phyloP scores from a whole-genome alignment of 2,888 invertebrate genomes.

The Phorcus lineatus region DNA sequence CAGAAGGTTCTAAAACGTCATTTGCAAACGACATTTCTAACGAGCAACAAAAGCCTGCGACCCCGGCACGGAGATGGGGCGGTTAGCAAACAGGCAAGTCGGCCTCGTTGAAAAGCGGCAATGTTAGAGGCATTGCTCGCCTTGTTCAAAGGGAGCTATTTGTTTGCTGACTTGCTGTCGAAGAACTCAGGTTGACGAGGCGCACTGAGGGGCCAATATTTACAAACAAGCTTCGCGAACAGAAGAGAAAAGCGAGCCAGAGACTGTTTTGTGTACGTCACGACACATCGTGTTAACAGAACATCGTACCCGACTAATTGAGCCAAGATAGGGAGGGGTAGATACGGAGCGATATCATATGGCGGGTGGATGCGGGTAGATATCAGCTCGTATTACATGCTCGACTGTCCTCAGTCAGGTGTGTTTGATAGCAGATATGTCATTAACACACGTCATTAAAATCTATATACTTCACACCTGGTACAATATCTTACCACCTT shows the following conservation, averaged over 20 bases:
- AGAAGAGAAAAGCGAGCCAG: conserved; percentile 16
- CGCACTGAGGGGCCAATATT: conserved; percentile 7
- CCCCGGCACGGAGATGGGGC: neutral
- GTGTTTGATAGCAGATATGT: neutral
- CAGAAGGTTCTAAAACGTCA: conserved; percentile 10
- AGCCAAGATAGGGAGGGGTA: neutral
- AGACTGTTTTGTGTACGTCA: conserved; percentile 10
- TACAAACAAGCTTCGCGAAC: conserved; percentile 29
- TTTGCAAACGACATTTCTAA: conserved; percentile 1
- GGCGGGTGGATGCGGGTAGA: neutral
- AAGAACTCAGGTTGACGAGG: neutral
- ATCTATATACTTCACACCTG: neutral
- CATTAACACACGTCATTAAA: neutral
- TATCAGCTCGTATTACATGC: neutral
- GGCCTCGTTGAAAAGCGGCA: neutral
- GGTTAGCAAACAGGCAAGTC: neutral
- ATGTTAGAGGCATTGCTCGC: neutral
- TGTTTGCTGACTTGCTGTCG: conserved; percentile 1
- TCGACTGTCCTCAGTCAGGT: neutral
- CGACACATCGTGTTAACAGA: conserved; percentile 9
- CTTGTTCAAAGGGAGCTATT: conserved; percentile 5
- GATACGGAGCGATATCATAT: no score
- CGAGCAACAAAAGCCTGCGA: conserved; percentile 14
- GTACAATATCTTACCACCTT: neutral
- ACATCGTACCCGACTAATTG: neutral